These are phyloP conservation scores for Smittia aterrima DNA, from an alignment of 2,888 invertebrate genomes.

Conservation along the genomic window DNA sequence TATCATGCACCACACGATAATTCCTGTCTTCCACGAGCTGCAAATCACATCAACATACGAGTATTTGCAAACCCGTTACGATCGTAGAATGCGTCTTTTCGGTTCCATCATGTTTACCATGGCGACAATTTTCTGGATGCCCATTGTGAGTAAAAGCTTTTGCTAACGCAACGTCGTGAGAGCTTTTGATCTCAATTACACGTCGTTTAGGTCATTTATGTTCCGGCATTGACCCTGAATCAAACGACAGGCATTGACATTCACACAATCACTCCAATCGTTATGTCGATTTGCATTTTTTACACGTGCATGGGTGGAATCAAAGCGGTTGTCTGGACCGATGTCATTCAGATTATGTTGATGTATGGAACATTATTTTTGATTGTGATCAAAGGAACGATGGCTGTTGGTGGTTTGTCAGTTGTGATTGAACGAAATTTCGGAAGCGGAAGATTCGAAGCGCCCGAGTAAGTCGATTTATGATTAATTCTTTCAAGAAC, in stretches of 20 bases:
- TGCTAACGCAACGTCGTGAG: neutral
- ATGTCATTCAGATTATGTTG: conserved; percentile 72
- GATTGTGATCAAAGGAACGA: conserved; percentile 71
- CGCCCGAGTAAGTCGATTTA: conserved; percentile 60
- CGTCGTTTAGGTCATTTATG: conserved; percentile 56
- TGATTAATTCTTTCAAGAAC: neutral
- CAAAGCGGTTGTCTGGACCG: conserved; percentile 61
- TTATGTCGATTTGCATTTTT: conserved; percentile 79
- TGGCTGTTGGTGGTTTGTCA: conserved; percentile 67
- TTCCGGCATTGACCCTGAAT: conserved; percentile 75
- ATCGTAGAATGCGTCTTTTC: conserved; percentile 66
- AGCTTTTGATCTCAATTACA: neutral
- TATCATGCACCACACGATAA: conserved; percentile 30
- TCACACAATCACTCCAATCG: conserved; percentile 76
- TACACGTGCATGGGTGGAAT: conserved; percentile 71
- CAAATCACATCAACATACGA: conserved; percentile 74
- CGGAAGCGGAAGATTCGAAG: conserved; percentile 68
- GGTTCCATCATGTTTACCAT: conserved; percentile 69
- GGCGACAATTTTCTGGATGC: conserved; percentile 52
- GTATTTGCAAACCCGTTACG: conserved; percentile 72
- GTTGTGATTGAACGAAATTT: conserved; percentile 65
- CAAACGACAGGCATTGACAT: conserved; percentile 81
- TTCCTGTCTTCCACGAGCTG: conserved; percentile 63
- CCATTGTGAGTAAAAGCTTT: conserved; percentile 45
- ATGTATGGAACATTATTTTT: conserved; percentile 74